Base-by-base conservation (phyloP, 1,140 invertebrate genomes). In the Drosophila prosaltans region DNA sequence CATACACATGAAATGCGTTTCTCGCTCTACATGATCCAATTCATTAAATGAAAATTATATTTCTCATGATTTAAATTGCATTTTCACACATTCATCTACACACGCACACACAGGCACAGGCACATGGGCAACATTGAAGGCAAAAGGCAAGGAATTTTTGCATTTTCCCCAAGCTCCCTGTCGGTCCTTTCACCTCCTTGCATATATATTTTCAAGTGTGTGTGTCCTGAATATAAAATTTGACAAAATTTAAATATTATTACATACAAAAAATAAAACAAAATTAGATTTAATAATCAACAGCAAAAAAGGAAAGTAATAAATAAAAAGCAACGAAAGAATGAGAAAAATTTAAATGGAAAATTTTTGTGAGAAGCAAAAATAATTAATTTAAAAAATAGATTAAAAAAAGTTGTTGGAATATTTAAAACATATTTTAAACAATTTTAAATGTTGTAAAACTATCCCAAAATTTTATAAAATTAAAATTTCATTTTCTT, bases 31-130 rank as follows among this genome's bases (percentile, higher is more conserved):
- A 64, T 86, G 77, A 86, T 86, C 83, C 80, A 86, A 86, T 88
- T 88, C 84, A 88, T 88, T 88, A 88, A 78, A 83, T 65, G 73
- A 74, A 86, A 89, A 88, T 88, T 83, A 89, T 83, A 88, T 88
- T 88, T 76, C 45, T 51, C 80, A 80, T 88, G 83, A 88, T 88
- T 88, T 74, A 88, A 83, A 88, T 83, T 83, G 70, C 84, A 88
- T 83, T 82, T 89, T 74, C 58, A 67, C 67, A 30, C 65, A 36
- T 36, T 7, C 32, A 36, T 36, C 6, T 5, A 36, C 32, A 36
- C 32, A 36, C 32, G 6, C 32, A 36, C 32, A 36, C 32, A 36
- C 32, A 7, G 1, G 6, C 32, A 36, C 32, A 36, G 2, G 4
- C 57, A 67, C 67, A 28, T 60, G 62, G 21, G 30, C 59, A 78